Conservation (phyloP, 2,888 invertebrate species). For the Tipula lateralis region DNA sequence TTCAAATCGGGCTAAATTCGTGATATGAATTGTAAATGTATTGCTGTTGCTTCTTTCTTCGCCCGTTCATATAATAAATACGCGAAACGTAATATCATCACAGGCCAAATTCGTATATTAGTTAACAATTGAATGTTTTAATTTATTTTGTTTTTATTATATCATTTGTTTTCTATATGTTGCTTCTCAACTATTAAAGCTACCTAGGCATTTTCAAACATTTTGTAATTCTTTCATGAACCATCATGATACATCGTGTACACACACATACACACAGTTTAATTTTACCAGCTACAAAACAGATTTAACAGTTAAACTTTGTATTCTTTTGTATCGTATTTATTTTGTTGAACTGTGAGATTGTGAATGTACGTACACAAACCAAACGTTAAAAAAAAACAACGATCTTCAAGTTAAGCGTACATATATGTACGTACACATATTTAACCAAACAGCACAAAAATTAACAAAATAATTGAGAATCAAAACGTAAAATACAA, state of each 20-base stretch:
- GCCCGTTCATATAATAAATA: too few species aligned
- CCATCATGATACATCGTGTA: neutral
- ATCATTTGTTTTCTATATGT: neutral
- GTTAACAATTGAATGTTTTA: constrained; percentile 2
- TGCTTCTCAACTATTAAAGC: neutral
- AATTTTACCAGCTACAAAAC: neutral
- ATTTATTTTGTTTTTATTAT: neutral
- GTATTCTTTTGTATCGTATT: neutral
- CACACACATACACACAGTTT: too few species aligned
- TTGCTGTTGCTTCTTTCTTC: neutral
- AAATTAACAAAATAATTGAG: neutral
- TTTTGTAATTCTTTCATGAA: constrained; percentile 5
- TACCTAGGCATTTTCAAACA: neutral
- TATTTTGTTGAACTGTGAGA: neutral
- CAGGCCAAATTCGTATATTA: neutral
- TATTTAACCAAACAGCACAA: neutral
- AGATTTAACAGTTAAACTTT: neutral
- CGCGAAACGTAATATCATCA: too few species aligned
- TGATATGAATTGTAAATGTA: constrained; percentile 29
- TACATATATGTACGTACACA: neutral
- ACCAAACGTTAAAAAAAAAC: neutral
- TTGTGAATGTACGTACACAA: neutral
- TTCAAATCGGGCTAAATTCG: constrained; percentile 26
- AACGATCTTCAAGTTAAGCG: neutral
- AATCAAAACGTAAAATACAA: constrained; percentile 11